Evolutionary conservation across 2,797 vertebrate genomes (phyloP), one percentile per base, ranked within the genome.

Genomic region (Lerista edwardsae): DNA sequence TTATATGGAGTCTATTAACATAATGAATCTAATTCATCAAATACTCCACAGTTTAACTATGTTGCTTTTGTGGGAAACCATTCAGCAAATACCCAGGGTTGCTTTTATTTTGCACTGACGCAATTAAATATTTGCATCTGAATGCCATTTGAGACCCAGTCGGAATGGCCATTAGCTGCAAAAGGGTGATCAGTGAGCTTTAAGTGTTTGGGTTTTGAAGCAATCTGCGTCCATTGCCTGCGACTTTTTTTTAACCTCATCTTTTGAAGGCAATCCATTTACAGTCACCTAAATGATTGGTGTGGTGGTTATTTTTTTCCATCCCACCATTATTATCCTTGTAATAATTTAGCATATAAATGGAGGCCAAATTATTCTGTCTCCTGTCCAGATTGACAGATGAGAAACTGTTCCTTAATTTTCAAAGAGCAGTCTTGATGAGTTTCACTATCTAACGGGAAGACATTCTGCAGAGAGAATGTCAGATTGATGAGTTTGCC

Each of bases 361-460:
- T 86, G 77, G 77, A 74, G 85, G 90, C 84, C 90, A 93, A 92
- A 93, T 92, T 92, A 90, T 89, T 91, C 91, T 93, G 90, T 92
- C 90, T 90, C 75, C 91, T 91, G 82, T 92, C 89, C 88, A 90
- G 91, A 90, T 55, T 90, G 91, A 90, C 84, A 91, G 88, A 91
- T 87, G 83, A 91, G 84, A 87, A 88, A 93, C 83, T 86, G 55
- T 62, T 93, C 82, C 87, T 93, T 91, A 87, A 88, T 93, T 89
- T 84, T 90, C 86, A 91, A 91, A 93, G 84, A 93, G 62, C 67
- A 76, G 87, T 51, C 51, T 82, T 90, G 85, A 90, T 92, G 85
- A 89, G 67, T 91, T 86, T 90, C 67, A 44, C 75, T 86, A 80
- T 86, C 86, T 87, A 68, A 74, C n/a, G 79, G 80, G 88, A 80